Evolutionary conservation across 2,113 vertebrate genomes (phyloP).

Genomic region (Lampris incognitus): DNA sequence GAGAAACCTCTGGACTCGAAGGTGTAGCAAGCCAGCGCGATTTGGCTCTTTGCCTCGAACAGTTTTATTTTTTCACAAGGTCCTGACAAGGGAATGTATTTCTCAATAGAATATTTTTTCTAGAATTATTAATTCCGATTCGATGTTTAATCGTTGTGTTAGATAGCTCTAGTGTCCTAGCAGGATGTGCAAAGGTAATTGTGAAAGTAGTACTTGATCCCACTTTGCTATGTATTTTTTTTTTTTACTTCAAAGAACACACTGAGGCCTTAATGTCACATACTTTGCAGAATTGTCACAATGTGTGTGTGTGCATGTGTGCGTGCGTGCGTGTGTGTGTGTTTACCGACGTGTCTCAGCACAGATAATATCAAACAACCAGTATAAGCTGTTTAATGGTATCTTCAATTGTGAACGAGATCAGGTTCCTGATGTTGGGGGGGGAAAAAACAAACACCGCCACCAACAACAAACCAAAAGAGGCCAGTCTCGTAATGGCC

Average conservation of each 20-base stretch:
- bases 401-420: slow-evolving; percentile 15
- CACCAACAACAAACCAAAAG: slow-evolving; percentile 74
- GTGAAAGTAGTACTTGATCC: slow-evolving; percentile 66
- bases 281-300: slow-evolving; percentile 57
- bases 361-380: slow-evolving; percentile 4
- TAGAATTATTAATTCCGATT: slow-evolving; percentile 59
- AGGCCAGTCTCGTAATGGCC: slow-evolving; percentile 61
- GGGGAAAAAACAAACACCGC: not conserved
- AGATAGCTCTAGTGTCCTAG: slow-evolving; percentile 60
- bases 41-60: slow-evolving; percentile 39
- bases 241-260: slow-evolving; percentile 75
- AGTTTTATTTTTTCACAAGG: slow-evolving; percentile 53
- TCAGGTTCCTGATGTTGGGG: slow-evolving; percentile 42
- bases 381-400: slow-evolving; percentile 16
- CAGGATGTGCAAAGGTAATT: slow-evolving; percentile 47
- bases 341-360: slow-evolving; percentile 30
- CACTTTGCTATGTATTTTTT: slow-evolving; percentile 67
- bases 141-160: slow-evolving; percentile 61
- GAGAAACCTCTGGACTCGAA: slow-evolving; percentile 57
- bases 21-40: slow-evolving; percentile 56
- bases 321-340: slow-evolving; percentile 2
- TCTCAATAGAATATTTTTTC: slow-evolving; percentile 64
- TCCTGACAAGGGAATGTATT: slow-evolving; percentile 78
- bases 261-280: slow-evolving; percentile 71
- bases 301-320: slow-evolving; percentile 43